phyloP scores from a whole-genome alignment of 2,797 vertebrate genomes.

The Taeniopygia guttata region DNA sequence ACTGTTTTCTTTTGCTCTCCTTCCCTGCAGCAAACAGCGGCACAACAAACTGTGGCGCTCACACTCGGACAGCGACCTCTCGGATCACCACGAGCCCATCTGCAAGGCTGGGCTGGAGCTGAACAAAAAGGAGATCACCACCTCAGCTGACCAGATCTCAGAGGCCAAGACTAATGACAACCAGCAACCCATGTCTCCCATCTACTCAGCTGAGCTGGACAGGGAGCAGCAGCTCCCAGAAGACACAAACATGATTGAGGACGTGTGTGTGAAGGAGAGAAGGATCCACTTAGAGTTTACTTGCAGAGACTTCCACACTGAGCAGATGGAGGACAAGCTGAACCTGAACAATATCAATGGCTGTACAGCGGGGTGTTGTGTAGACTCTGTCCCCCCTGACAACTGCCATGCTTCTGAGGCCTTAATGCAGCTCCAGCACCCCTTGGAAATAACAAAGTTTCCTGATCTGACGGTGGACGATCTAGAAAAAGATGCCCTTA shows the following conservation, averaged over 20 bases:
- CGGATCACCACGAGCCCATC: slow-evolving; percentile 84
- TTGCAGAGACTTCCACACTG: slow-evolving; percentile 63
- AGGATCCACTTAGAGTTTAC: slow-evolving; percentile 75
- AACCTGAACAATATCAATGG: slow-evolving; percentile 79
- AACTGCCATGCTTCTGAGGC: slow-evolving; percentile 75
- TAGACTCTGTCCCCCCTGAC: slow-evolving; percentile 65
- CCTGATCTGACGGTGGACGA: slow-evolving; percentile 76
- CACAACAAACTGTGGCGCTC: slow-evolving; percentile 98
- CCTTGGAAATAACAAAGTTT: slow-evolving; percentile 61
- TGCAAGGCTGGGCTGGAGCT: slow-evolving; percentile 79
- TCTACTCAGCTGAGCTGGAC: slow-evolving; percentile 58
- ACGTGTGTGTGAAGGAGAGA: slow-evolving; percentile 64
- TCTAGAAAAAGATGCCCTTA: slow-evolving; percentile 83
- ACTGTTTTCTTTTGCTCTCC: neutral
- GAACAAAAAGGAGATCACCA: slow-evolving; percentile 83
- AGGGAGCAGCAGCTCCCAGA: slow-evolving; percentile 62
- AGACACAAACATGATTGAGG: slow-evolving; percentile 39
- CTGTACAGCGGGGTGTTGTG: slow-evolving; percentile 70
- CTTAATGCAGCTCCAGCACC: slow-evolving; percentile 69
- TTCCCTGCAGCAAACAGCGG: slow-evolving; percentile 87
- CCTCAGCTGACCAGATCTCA: slow-evolving; percentile 87
- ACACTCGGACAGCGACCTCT: slow-evolving; percentile 92
- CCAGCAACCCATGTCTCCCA: slow-evolving; percentile 73
- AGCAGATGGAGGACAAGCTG: slow-evolving; percentile 76
- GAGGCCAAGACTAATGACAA: slow-evolving; percentile 71